Evolutionary conservation across 2,797 vertebrate species (phyloP).

Genomic region (Ctenochaetus hawaiiensis): DNA sequence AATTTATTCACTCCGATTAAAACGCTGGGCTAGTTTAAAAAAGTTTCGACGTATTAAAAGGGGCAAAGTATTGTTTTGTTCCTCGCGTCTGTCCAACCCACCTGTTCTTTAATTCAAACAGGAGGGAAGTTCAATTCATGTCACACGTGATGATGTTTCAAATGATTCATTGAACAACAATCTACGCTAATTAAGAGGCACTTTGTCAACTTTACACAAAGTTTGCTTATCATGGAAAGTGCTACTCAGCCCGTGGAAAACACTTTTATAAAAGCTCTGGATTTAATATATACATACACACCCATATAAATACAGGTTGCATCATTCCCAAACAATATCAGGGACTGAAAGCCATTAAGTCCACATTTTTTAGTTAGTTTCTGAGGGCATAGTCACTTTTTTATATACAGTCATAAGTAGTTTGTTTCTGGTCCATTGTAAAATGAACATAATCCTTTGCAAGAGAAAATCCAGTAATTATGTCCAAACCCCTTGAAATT

Average conservation of each 20-base stretch:
- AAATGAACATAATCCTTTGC: background rate
- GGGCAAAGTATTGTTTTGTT: constrained; percentile 24
- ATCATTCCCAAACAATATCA: background rate
- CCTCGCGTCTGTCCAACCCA: constrained; percentile 20
- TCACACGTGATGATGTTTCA: background rate
- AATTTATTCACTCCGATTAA: constrained; percentile 56
- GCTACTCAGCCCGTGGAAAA: constrained; percentile 13
- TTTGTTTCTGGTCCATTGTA: too few species aligned
- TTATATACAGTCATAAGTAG: background rate
- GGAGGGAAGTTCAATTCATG: constrained; percentile 14
- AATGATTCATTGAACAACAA: background rate
- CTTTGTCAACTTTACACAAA: background rate
- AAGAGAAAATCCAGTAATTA: background rate
- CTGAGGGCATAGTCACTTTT: background rate
- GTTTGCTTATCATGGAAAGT: constrained; percentile 17
- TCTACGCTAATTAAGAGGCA: constrained; percentile 10
- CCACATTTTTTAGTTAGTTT: background rate
- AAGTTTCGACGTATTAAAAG: constrained; percentile 30
- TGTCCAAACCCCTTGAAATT: background rate
- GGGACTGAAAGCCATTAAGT: background rate
- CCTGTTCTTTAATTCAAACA: constrained; percentile 21
- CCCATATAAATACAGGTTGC: too few species aligned
- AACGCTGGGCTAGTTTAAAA: constrained; percentile 52
- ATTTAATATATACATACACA: too few species aligned
- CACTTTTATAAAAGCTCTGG: background rate